phyloP scores from a whole-genome alignment of 1,140 invertebrate species.

The Laupala kohalensis region DNA sequence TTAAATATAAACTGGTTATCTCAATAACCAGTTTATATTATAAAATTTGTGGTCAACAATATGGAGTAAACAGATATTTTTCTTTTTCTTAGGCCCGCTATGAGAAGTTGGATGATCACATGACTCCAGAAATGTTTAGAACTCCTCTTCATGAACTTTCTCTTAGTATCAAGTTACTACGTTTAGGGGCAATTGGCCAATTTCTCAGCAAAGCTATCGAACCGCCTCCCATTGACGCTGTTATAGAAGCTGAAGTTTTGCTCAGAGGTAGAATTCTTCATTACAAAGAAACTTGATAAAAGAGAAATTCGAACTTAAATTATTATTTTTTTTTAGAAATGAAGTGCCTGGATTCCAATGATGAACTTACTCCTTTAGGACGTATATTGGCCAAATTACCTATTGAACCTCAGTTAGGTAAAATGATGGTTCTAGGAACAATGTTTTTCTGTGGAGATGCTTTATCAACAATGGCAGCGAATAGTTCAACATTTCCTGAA shows the following conservation, averaged over 20 bases:
- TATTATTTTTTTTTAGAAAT: conserved; percentile 56
- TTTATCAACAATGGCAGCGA: conserved; percentile 84
- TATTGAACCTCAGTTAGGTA: conserved; percentile 82
- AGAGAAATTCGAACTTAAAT: too few relatives aligned
- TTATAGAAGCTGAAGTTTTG: conserved; percentile 76
- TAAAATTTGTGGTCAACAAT: too few relatives aligned
- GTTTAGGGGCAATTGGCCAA: conserved; percentile 76
- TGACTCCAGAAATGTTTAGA: conserved; percentile 90
- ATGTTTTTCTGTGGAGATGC: conserved; percentile 80
- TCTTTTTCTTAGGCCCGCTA: conserved; percentile 39
- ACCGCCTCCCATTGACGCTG: conserved; percentile 84
- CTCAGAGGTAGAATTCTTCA: conserved; percentile 31
- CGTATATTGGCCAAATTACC: conserved; percentile 84
- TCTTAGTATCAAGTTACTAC: conserved; percentile 72
- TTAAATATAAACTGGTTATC: too few relatives aligned
- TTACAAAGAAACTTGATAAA: too few relatives aligned
- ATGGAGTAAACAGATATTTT: too few relatives aligned
- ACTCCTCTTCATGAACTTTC: conserved; percentile 86
- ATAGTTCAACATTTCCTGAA: conserved; percentile 82
- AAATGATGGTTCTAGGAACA: conserved; percentile 85
- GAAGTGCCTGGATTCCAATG: conserved; percentile 72
- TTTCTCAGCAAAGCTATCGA: conserved; percentile 89
- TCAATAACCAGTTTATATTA: too few relatives aligned
- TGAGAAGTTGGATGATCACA: conserved; percentile 71
- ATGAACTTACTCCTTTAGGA: conserved; percentile 79